Evolutionary conservation across 2,113 vertebrate species (phyloP).

Genomic region (Hystrix cristata): DNA sequence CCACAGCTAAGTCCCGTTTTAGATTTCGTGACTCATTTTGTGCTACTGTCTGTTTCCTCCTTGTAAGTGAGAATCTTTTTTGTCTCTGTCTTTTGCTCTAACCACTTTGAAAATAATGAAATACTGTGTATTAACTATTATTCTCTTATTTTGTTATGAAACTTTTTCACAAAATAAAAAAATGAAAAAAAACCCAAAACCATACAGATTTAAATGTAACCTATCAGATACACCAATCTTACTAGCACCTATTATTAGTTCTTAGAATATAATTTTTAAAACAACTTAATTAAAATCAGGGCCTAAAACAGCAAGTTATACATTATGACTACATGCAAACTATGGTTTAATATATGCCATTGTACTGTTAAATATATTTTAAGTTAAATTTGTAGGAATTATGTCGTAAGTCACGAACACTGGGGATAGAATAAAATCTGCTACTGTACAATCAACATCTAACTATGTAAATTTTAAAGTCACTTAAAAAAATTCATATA

Average conservation of each 20-base stretch:
- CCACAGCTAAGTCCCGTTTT: not conserved
- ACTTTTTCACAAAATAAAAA: not conserved
- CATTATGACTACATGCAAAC: slow-evolving; percentile 8
- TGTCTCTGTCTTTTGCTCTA: not conserved
- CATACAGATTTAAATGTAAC: slow-evolving; percentile 47
- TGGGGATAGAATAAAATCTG: not conserved
- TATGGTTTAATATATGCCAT: not conserved
- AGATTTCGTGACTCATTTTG: slow-evolving; percentile 1
- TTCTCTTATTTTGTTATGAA: not conserved
- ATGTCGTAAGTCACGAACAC: not conserved
- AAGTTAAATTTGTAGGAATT: slow-evolving; percentile 49
- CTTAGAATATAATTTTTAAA: slow-evolving; percentile 28
- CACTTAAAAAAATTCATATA: slow-evolving; percentile 45
- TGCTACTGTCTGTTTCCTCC: not conserved
- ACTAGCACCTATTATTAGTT: slow-evolving; percentile 25
- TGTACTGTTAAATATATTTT: slow-evolving; percentile 38
- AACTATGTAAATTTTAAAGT: slow-evolving; percentile 49
- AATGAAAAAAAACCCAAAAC: not conserved
- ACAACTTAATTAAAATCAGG: slow-evolving; percentile 40
- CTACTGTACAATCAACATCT: not conserved
- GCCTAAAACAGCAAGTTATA: not conserved
- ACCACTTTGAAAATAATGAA: not conserved
- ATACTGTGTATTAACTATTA: not conserved
- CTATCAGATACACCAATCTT: not conserved
- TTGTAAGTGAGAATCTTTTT: not conserved